Evolutionary conservation across 2,888 invertebrate species (phyloP).

Genomic region (Biston betularia): DNA sequence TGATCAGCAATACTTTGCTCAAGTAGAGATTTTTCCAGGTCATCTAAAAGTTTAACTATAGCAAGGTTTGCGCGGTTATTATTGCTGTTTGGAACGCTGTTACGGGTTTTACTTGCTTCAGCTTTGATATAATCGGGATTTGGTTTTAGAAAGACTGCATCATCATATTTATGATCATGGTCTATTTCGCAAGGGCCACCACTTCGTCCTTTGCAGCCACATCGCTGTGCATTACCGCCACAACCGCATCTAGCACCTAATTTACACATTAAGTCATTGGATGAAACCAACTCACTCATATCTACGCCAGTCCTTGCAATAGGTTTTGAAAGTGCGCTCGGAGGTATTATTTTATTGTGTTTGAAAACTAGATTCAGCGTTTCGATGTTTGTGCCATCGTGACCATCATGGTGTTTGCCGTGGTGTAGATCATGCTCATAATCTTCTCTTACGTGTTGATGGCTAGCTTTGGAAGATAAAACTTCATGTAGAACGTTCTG

Average conservation of each 20-base stretch:
- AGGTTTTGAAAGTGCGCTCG: neutral
- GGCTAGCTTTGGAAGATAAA: neutral
- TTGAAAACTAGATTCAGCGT: conserved; percentile 37
- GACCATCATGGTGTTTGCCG: conserved; percentile 1
- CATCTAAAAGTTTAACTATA: conserved; percentile 42
- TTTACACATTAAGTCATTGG: conserved; percentile 1
- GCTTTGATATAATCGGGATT: conserved; percentile 7
- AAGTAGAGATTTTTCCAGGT: conserved; percentile 40
- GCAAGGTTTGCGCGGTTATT: neutral
- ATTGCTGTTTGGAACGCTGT: neutral
- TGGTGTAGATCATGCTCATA: neutral
- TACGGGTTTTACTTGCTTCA: neutral
- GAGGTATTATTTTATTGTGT: conserved; percentile 28
- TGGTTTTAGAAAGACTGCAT: neutral
- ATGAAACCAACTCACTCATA: neutral
- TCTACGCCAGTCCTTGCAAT: neutral
- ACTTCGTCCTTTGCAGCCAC: conserved; percentile 12
- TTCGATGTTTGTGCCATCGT: conserved; percentile 34
- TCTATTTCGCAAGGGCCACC: conserved; percentile 6
- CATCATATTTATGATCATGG: conserved; percentile 4
- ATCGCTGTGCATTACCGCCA: neutral
- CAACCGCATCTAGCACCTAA: conserved; percentile 20
- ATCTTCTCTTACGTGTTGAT: conserved; percentile 4
- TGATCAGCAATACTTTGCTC: conserved; percentile 20
- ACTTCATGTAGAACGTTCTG: conserved; percentile 12